phyloP scores from a whole-genome alignment of 2,113 vertebrate species.

The Vireo altiloquus region DNA sequence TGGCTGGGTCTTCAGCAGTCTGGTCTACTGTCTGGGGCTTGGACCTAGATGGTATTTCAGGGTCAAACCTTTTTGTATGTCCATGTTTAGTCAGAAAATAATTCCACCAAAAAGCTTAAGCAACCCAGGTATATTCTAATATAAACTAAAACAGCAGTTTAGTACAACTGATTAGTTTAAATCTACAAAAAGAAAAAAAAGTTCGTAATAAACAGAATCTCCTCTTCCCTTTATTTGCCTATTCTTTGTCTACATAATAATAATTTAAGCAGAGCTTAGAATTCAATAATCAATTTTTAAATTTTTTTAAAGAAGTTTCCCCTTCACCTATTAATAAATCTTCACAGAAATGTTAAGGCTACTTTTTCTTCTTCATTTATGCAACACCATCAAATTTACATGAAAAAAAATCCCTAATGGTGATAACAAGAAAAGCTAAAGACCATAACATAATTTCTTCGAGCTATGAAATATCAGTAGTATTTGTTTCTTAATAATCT shows the following conservation, averaged over 20 bases:
- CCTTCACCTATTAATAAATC: neutral
- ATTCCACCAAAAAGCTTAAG: neutral
- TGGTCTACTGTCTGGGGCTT: too few relatives aligned
- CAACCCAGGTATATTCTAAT: neutral
- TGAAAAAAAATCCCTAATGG: neutral
- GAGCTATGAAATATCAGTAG: neutral
- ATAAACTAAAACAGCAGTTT: neutral
- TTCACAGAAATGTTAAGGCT: neutral
- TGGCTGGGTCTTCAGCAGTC: neutral
- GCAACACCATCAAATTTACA: neutral
- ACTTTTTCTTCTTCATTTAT: neutral
- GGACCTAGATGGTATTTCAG: neutral
- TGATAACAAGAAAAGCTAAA: neutral
- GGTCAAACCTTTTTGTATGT: neutral
- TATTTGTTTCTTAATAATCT: constrained; percentile 18
- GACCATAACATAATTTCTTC: neutral
- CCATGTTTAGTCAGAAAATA: neutral
- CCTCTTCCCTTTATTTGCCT: neutral
- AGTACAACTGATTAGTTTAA: neutral
- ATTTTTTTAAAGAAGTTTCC: neutral
- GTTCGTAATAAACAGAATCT: neutral
- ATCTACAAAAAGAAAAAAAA: neutral
- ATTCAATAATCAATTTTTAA: neutral
- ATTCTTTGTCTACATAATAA: neutral
- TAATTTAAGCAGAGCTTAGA: neutral